These are phyloP conservation scores for Drosophila yooni DNA, from an alignment of 2,888 invertebrate species.

Conservation along the genomic window DNA sequence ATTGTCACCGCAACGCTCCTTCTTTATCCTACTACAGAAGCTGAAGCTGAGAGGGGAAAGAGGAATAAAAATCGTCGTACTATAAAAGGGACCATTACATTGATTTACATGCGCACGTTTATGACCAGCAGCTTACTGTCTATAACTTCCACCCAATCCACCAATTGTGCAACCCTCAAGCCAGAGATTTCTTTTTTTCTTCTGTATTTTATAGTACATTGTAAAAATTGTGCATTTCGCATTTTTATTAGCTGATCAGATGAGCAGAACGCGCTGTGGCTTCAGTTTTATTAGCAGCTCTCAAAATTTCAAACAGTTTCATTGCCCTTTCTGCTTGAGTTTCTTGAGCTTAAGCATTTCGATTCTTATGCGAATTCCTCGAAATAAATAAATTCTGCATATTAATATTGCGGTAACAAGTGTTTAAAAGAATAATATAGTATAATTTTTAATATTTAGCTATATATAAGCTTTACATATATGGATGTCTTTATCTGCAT, in stretches of 20 bases:
- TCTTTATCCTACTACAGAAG: slow-evolving; percentile 57
- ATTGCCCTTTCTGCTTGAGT: slow-evolving; percentile 42
- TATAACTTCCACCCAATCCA: slow-evolving; percentile 34
- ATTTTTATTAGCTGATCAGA: slow-evolving; percentile 66
- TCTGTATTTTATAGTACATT: slow-evolving; percentile 61
- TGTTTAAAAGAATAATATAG: neutral
- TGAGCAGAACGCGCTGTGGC: slow-evolving; percentile 58
- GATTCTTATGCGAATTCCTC: neutral
- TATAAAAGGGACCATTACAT: slow-evolving; percentile 67
- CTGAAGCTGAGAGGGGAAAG: slow-evolving; percentile 3
- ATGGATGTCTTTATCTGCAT: neutral
- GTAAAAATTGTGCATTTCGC: slow-evolving; percentile 64
- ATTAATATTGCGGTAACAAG: neutral
- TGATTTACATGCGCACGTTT: slow-evolving; percentile 69
- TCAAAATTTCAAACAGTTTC: slow-evolving; percentile 51
- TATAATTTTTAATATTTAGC: neutral
- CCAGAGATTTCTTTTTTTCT: slow-evolving; percentile 29
- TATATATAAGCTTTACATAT: neutral
- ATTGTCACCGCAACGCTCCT: slow-evolving; percentile 54
- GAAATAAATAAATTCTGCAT: neutral
- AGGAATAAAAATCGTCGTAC: slow-evolving; percentile 24
- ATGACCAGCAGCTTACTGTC: slow-evolving; percentile 58
- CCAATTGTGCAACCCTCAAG: neutral
- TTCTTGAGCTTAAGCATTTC: slow-evolving; percentile 17
- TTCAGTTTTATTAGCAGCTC: slow-evolving; percentile 58